Evolutionary conservation across 2,797 vertebrate genomes (phyloP), one percentile per base, ranked within the genome.

Genomic region (Acipenser ruthenus): DNA sequence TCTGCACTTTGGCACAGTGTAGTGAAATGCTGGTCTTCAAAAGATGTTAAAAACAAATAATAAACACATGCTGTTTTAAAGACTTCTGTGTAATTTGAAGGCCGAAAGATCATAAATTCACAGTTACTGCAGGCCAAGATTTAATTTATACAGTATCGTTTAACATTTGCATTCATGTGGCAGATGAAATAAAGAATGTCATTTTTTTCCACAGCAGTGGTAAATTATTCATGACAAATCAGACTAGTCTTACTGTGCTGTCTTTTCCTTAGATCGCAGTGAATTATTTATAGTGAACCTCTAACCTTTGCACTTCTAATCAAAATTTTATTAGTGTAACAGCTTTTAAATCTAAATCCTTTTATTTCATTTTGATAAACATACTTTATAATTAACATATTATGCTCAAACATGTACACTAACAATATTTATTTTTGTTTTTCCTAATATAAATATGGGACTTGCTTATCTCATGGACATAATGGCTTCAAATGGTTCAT

Each of bases 171-270:
- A 10, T 55, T 55, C 53, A 55, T n/a, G n/a, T n/a, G n/a, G 9
- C 53, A 55, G 10, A 55, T 3, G n/a, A 55, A 10, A 55, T 55
- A 55, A 55, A n/a, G n/a, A 55, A 55, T 55, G n/a, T 55, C 53
- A 55, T 55, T 55, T 10, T 55, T 55, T 55, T n/a, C 53, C 53
- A 55, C 1, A 55, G n/a, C 53, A 55, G 53, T 55, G 53, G 53
- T 55, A 55, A 55, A 55, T 55, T 55, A 55, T 55, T 55, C 53
- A 55, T 55, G 53, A n/a, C n/a, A 10, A 55, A 10, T 55, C 53
- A 10, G 53, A 10, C 53, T 55, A 1, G 7, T n/a, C 9, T 55
- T 55, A 55, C 53, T 55, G 7, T 55, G n/a, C n/a, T 55, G 7
- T n/a, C 53, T 10, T 55, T 6, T 55, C n/a, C 53, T 55, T 55